A percentile compares a stretch with the other conserved stretches of the same genome.
These are phyloP conservation scores for Pristionchus mayeri DNA, from an alignment of 2,888 invertebrate genomes.

Conservation along the genomic window DNA sequence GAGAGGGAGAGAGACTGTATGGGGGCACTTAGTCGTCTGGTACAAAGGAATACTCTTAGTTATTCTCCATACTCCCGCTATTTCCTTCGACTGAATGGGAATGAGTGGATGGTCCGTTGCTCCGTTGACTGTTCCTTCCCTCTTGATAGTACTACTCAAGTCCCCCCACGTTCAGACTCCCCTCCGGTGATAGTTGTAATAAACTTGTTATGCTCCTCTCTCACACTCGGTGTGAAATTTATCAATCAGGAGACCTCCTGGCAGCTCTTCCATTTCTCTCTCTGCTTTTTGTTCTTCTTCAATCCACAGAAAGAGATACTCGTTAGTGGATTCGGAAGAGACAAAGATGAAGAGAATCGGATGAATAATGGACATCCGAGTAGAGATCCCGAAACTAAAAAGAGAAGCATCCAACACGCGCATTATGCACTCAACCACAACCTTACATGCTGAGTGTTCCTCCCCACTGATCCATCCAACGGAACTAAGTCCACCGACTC, in stretches of 20 bases:
- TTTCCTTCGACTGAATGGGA: no score
- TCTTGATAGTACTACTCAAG: background rate
- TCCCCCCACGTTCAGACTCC: background rate
- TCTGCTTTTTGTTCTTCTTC: background rate
- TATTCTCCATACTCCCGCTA: no score
- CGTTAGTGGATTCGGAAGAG: background rate
- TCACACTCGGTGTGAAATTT: slow-evolving; percentile 17
- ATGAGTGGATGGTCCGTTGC: background rate
- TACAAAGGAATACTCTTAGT: no score
- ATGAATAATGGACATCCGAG: slow-evolving; percentile 12
- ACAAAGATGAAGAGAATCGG: background rate
- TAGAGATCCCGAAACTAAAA: background rate
- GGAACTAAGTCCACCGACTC: background rate
- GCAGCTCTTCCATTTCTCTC: background rate
- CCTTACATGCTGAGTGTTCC: background rate
- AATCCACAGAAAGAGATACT: background rate
- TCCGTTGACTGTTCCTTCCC: background rate
- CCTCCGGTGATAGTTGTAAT: slow-evolving; percentile 4
- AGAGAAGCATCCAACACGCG: background rate
- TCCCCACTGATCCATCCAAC: no score
- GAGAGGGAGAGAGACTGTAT: slow-evolving; percentile 1
- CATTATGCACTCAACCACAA: background rate
- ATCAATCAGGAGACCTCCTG: slow-evolving; percentile 30
- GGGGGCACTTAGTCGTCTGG: no score
- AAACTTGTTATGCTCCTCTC: slow-evolving; percentile 27